Evolutionary conservation across 2,113 vertebrate species (phyloP).

Genomic region (Thymallus thymallus): DNA sequence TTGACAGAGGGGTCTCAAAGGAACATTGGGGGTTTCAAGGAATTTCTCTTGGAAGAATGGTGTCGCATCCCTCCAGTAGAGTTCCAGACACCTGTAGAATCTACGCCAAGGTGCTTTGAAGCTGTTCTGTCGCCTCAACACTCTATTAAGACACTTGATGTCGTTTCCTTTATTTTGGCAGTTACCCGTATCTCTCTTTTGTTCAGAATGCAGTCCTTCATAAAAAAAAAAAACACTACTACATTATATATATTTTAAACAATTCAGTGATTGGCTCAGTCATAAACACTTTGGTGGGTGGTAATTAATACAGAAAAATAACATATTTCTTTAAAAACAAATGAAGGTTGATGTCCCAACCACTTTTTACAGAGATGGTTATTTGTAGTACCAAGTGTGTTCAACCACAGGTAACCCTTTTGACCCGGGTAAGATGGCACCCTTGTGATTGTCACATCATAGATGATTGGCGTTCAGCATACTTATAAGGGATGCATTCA

Average conservation of each 20-base stretch:
- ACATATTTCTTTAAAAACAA: background rate
- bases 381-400: background rate
- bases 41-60: too few species aligned
- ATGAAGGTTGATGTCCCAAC: background rate
- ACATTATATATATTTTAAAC: constrained; percentile 1
- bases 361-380: background rate
- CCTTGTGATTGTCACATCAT: background rate
- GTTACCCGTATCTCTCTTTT: background rate
- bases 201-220: constrained; percentile 19
- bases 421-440: background rate
- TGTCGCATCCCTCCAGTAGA: too few species aligned
- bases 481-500: background rate
- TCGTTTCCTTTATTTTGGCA: background rate
- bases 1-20: too few species aligned
- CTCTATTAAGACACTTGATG: too few species aligned
- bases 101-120: too few species aligned
- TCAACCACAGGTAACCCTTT: background rate
- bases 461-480: background rate
- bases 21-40: too few species aligned
- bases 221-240: background rate
- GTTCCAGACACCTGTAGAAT: too few species aligned
- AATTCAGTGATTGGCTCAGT: background rate
- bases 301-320: background rate
- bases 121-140: too few species aligned
- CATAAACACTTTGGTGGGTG: constrained; percentile 3